Evolutionary conservation across 2,888 invertebrate species (phyloP), one percentile per base, ranked within the genome.

Genomic region (Coelopa pilipes): DNA sequence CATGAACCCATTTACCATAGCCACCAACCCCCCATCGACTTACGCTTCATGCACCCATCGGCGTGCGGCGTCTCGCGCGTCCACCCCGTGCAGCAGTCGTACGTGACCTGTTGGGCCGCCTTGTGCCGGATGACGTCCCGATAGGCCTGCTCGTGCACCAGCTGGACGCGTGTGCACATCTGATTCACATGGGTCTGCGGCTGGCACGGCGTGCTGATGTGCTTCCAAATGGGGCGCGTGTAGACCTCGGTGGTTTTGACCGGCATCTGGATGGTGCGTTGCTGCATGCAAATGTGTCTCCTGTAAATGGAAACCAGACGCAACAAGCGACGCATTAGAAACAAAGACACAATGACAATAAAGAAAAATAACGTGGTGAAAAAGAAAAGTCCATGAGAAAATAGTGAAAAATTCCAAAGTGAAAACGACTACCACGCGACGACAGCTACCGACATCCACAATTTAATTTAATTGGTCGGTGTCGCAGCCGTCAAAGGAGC

Each of bases 1-100:
- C n/a, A 2, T 9, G 53, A 53, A 53, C n/a, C 3, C 1, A 53
- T 11, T 2, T 53, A 15, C 10, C n/a, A 7, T 13, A 55, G 47
- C 24, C 17, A 45, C 24, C 10, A 12, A 55, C 45, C n/a, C 11
- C 34, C 46, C 4, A 10, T 7, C 12, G 4, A 88, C 89, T 89
- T 86, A 92, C 92, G 90, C 89, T 90, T 91, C 82, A 90, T 90
- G 82, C 92, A 92, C 67, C 90, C 90, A 79, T 89, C 89, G 80
- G 90, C 89, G 75, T 88, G 86, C 74, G 89, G 88, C 55, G 88
- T 88, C 62, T 89, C 86, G 80, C 90, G 90, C 49, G 87, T 88
- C 92, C 92, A 92, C 73, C 92, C 92, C 1, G 90, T 89, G 82
- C 92, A 92, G 82, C 92, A 92, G 45, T 87, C 85, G 79, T 89